phyloP scores from a whole-genome alignment of 2,113 vertebrate genomes.

The Mormyrus lacerda region DNA sequence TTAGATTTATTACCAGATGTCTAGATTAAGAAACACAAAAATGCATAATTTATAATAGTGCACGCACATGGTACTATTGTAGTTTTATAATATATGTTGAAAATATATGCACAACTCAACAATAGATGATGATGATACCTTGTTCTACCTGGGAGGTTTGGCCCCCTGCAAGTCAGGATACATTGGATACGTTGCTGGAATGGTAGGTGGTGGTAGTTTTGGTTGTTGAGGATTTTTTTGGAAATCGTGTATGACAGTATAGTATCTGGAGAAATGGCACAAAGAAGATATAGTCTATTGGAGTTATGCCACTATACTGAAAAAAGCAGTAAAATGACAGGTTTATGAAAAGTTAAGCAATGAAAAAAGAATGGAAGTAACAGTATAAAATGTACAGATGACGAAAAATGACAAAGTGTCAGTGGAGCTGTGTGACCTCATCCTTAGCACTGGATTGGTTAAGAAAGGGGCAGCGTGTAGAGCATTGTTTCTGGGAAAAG shows the following conservation, averaged over 20 bases:
- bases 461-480: not conserved
- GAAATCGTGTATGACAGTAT: not conserved
- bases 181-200: not conserved
- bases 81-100: not conserved
- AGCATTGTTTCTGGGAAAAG: not conserved
- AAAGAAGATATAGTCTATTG: not conserved
- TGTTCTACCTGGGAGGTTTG: not conserved
- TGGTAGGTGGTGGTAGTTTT: not conserved
- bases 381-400: not conserved
- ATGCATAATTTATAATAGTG: not conserved
- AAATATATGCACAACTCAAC: not conserved
- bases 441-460: not conserved
- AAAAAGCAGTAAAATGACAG: not conserved
- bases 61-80: not conserved
- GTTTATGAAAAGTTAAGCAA: not conserved
- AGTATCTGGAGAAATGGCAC: not conserved
- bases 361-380: not conserved
- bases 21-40: not conserved
- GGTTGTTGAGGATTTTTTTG: not conserved
- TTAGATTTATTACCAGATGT: not conserved
- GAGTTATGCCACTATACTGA: not conserved
- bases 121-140: not conserved
- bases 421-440: not conserved
- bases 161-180: not conserved
- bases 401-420: not conserved